Conservation (phyloP, 2,888 invertebrate genomes). For the Corbicula japonica region DNA sequence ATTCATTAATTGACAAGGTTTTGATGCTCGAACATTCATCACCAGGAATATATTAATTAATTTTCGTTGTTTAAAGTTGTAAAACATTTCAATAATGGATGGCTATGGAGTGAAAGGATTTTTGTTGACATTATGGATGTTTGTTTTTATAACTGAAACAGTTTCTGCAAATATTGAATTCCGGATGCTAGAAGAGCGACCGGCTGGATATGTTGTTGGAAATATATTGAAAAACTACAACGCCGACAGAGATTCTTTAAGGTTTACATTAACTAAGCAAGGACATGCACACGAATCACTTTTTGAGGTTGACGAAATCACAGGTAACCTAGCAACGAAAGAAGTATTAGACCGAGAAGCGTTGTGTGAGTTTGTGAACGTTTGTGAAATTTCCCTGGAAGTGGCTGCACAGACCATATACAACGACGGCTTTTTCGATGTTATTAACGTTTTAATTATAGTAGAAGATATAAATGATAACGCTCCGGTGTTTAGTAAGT, state of each 20-base stretch:
- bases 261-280: conserved; percentile 47
- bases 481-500: conserved; percentile 70
- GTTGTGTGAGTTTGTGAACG: conserved; percentile 64
- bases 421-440: conserved; percentile 69
- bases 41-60: conserved; percentile 32
- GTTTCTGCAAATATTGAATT: conserved; percentile 51
- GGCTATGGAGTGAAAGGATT: conserved; percentile 5
- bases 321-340: conserved; percentile 64
- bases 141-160: not conserved
- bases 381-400: conserved; percentile 61
- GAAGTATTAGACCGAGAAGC: conserved; percentile 67
- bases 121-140: conserved; percentile 3
- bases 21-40: conserved; percentile 25
- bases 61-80: conserved; percentile 14
- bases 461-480: conserved; percentile 80
- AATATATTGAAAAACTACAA: conserved; percentile 67
- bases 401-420: conserved; percentile 67
- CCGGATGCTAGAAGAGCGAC: conserved; percentile 68
- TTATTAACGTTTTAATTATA: conserved; percentile 71
- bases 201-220: conserved; percentile 68
- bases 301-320: conserved; percentile 62
- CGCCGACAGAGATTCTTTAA: conserved; percentile 56
- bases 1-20: too few species aligned
- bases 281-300: conserved; percentile 49
- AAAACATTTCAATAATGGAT: conserved; percentile 24